Conservation (phyloP, 2,888 invertebrate species). For the Lepas anatifera region DNA sequence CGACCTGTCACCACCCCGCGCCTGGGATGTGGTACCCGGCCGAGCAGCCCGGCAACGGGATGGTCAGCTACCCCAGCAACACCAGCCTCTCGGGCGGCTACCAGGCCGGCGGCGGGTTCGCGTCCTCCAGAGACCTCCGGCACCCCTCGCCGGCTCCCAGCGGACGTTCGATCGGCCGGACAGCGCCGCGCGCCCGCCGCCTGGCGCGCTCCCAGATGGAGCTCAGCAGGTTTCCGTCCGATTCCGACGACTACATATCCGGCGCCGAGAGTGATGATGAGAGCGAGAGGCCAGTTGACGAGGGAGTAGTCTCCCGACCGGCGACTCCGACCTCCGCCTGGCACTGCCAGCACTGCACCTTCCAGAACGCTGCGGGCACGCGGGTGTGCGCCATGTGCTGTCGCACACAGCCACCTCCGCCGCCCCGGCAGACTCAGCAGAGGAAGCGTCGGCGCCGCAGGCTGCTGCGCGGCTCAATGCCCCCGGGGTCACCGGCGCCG, state of each 20-base stretch:
- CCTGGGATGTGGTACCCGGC: constrained; percentile 23
- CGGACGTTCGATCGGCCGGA: constrained; percentile 15
- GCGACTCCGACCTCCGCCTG: constrained; percentile 41
- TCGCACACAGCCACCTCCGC: constrained; percentile 45
- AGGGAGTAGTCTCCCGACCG: constrained; percentile 20
- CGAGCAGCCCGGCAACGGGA: background rate
- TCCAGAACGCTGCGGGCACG: constrained; percentile 64
- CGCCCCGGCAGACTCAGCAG: constrained; percentile 18
- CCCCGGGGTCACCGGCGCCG: background rate
- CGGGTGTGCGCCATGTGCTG: constrained; percentile 76
- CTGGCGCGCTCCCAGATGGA: constrained; percentile 40
- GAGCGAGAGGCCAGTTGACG: constrained; percentile 32
- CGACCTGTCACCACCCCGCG: constrained; percentile 16
- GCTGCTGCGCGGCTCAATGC: background rate
- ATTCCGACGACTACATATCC: constrained; percentile 21
- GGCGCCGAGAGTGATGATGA: constrained; percentile 24
- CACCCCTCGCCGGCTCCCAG: constrained; percentile 17
- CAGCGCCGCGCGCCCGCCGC: constrained; percentile 15
- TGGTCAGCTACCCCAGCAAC: background rate
- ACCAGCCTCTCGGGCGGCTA: constrained; percentile 18
- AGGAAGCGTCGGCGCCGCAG: constrained; percentile 17
- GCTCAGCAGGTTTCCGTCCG: constrained; percentile 45
- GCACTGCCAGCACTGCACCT: constrained; percentile 85
- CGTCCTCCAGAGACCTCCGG: constrained; percentile 22
- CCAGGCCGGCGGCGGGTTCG: constrained; percentile 20